Conservation (phyloP, 1,140 invertebrate species). For the Drosophila sulfurigaster region DNA sequence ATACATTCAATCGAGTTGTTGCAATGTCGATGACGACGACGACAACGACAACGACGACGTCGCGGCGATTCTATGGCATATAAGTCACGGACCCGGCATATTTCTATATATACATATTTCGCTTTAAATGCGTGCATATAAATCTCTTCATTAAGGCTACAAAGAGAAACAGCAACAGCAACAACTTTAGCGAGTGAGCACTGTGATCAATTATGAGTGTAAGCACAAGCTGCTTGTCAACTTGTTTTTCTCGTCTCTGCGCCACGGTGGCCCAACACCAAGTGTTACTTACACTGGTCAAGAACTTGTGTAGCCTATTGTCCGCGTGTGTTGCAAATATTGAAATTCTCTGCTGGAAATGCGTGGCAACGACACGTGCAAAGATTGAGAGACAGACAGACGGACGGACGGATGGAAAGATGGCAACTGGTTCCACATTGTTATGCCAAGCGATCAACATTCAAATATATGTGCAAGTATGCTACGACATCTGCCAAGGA, state of each 20-base stretch:
- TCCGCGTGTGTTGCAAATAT: background rate
- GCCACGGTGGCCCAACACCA: background rate
- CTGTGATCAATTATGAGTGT: constrained; percentile 22
- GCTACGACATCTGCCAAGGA: constrained; percentile 23
- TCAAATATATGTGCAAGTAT: constrained; percentile 34
- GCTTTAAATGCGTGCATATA: constrained; percentile 53
- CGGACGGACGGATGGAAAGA: background rate
- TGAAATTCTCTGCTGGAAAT: constrained; percentile 5
- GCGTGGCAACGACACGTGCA: constrained; percentile 53
- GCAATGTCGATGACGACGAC: constrained; percentile 18
- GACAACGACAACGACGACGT: constrained; percentile 9
- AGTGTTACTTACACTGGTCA: constrained; percentile 27
- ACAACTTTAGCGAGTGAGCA: background rate
- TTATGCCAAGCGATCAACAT: constrained; percentile 35
- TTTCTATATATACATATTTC: background rate
- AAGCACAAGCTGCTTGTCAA: constrained; percentile 8
- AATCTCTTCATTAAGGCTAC: constrained; percentile 49
- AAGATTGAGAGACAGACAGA: background rate
- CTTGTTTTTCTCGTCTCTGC: constrained; percentile 34
- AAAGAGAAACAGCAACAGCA: constrained; percentile 9
- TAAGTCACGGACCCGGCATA: constrained; percentile 29
- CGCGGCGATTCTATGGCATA: constrained; percentile 32
- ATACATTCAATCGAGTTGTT: constrained; percentile 5
- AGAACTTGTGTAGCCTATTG: constrained; percentile 36
- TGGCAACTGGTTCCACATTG: constrained; percentile 44